Evolutionary conservation across 2,113 vertebrate species (phyloP), one percentile per base, ranked within the genome.

Genomic region (Menidia beryllina): DNA sequence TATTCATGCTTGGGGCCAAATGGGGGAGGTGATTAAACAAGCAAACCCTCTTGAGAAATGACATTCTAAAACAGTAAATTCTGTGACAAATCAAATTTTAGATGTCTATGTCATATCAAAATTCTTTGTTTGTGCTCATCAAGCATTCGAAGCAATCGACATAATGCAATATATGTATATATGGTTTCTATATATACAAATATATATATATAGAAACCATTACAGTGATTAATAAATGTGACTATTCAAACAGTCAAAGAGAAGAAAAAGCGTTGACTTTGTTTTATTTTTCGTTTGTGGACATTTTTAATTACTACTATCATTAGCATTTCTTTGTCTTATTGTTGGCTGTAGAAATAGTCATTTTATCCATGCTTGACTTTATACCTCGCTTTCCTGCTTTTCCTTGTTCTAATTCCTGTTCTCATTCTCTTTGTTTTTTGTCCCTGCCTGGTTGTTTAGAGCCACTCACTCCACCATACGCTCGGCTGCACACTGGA

Each of bases 401-500:
- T 57, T 75, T 55, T 51, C 41, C 15, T 3, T 62, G 26, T 24
- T 36, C 38, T 60, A 64, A 62, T 65, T 38, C 36, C 8, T 56
- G 24, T 36, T 61, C 26, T 57, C 38, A 20, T 25, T 60, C 45
- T 81, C 50, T 83, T 59, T 48, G 13, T 61, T 77, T 83, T 78
- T 55, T n/a, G 20, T 63, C 65, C 59, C 65, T 53, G 45, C 23
- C 58, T 63, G 34, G 11, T 56, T 79, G 39, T 86, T 93, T 72
- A 58, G 61, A 88, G 88, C 82, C 78, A 81, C 66, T 86, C 90
- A 85, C 90, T 90, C 48, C 81, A 57, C 70, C 55, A 38, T 47
- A 68, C 50, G 56, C 72, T 76, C 66, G 43, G 70, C 83, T 67
- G 78, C 81, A 81, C 77, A 52, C 82, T 69, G 85, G 80, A 82